A percentile compares a stretch with the other conserved stretches of the same genome.
phyloP scores from a whole-genome alignment of 1,140 invertebrate species.

The Anastrepha obliqua region DNA sequence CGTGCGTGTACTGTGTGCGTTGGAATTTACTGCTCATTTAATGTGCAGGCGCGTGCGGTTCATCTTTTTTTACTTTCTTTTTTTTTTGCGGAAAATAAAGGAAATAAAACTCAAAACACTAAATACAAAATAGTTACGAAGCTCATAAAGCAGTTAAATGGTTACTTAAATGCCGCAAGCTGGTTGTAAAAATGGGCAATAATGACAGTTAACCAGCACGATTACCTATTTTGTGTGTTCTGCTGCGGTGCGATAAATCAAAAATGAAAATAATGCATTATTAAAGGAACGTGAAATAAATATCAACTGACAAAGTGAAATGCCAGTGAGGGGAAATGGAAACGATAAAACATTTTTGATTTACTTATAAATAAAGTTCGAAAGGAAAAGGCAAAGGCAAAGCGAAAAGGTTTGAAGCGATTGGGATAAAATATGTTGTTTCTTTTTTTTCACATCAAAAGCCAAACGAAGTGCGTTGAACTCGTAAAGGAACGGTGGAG shows the following conservation, averaged over 20 bases:
- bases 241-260: conserved; percentile 5
- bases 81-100: conserved; percentile 15
- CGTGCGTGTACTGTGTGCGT: neutral
- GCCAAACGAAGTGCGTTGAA: too few species aligned
- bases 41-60: neutral
- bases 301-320: neutral
- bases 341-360: too few species aligned
- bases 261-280: neutral
- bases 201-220: neutral
- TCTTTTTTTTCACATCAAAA: too few species aligned
- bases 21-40: conserved; percentile 3
- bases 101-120: neutral
- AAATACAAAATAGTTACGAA: neutral
- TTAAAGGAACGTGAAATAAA: conserved; percentile 18
- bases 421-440: too few species aligned
- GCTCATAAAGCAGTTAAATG: neutral
- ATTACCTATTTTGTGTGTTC: neutral
- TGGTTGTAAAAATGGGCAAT: neutral
- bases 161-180: neutral
- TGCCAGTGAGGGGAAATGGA: neutral
- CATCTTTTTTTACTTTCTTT: neutral
- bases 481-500: too few species aligned
- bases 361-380: too few species aligned
- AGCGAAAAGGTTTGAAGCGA: too few species aligned
- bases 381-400: too few species aligned